A percentile compares a stretch with the other conserved stretches of the same genome.
These are phyloP conservation scores for Girardinus metallicus DNA, from an alignment of 2,797 vertebrate species.

Conservation along the genomic window DNA sequence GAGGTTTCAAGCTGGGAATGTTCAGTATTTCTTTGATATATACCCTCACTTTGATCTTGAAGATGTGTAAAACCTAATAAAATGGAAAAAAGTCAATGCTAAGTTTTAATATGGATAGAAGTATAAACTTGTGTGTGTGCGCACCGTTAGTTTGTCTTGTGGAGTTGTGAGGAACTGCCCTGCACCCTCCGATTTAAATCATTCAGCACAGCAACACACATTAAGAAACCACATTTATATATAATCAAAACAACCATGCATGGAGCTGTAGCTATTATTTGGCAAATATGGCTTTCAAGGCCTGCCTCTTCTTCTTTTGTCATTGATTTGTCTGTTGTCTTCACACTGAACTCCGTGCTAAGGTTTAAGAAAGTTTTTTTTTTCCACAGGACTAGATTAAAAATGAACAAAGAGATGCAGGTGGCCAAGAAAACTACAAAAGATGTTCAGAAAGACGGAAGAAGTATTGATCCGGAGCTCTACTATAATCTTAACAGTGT, in stretches of 20 bases:
- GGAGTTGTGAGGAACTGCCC: background rate
- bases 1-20: accelerated
- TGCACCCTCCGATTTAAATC: no score
- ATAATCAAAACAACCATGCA: background rate
- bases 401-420: background rate
- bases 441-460: background rate
- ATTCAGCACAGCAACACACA: no score
- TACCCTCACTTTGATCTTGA: background rate
- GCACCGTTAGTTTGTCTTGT: background rate
- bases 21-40: background rate
- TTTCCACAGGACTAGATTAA: background rate
- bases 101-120: no score
- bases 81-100: no score
- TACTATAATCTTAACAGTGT: background rate
- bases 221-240: no score
- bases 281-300: background rate
- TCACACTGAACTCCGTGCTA: background rate
- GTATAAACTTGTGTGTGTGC: background rate
- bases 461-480: background rate
- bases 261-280: background rate
- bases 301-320: background rate
- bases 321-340: background rate
- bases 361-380: background rate
- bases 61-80: background rate
- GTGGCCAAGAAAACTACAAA: background rate